phyloP scores from a whole-genome alignment of 2,797 vertebrate species.

The Hipposideros larvatus region DNA sequence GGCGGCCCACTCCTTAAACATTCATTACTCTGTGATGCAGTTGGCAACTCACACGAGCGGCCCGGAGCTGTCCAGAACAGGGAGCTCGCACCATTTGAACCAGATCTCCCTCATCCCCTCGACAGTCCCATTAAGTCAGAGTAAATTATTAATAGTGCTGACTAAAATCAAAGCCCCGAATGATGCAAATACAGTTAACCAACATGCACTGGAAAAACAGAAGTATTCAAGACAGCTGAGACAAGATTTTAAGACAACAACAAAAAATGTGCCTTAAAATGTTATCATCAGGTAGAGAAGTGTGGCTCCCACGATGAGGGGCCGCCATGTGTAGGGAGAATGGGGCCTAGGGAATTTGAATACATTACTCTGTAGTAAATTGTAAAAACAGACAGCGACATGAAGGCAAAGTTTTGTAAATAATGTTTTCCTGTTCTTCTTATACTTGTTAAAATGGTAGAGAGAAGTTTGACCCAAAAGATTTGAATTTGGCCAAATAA shows the following conservation, averaged over 20 bases:
- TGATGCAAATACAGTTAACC: slow-evolving; percentile 60
- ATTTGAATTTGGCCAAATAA: background rate
- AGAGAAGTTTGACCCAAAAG: background rate
- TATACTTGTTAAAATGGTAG: background rate
- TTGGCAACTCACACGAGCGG: slow-evolving; percentile 60
- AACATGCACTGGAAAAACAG: background rate
- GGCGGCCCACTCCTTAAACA: slow-evolving; percentile 12
- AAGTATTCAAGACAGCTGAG: slow-evolving; percentile 2
- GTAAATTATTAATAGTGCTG: slow-evolving; percentile 77
- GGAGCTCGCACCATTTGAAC: background rate
- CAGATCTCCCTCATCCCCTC: slow-evolving; percentile 37
- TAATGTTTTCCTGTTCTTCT: background rate
- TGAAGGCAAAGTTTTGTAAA: background rate
- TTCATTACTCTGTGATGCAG: slow-evolving; percentile 73
- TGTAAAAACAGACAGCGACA: background rate
- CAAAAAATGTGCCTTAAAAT: background rate
- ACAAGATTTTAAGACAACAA: background rate
- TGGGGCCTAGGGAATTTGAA: background rate
- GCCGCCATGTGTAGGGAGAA: background rate
- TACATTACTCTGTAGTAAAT: background rate
- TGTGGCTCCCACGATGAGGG: rapidly evolving
- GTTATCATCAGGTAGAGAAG: background rate
- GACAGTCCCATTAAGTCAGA: slow-evolving; percentile 70
- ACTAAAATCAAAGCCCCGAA: slow-evolving; percentile 66
- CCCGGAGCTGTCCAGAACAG: slow-evolving; percentile 44